A percentile compares a stretch with the other conserved stretches of the same genome.
Conservation (phyloP, 2,888 invertebrate species). For the Uropetala carovei region DNA sequence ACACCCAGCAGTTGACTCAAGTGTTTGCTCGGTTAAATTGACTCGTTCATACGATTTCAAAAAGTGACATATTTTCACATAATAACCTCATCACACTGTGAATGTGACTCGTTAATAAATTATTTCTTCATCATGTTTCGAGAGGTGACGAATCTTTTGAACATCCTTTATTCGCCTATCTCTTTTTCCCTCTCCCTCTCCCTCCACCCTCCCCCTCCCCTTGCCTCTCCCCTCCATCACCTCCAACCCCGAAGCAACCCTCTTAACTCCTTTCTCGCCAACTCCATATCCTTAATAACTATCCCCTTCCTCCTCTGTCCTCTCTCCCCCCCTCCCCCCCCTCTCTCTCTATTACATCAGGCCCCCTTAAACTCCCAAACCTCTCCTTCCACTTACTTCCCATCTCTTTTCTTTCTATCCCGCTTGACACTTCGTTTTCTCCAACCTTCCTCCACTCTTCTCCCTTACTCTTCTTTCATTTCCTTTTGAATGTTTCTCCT, state of each 20-base stretch:
- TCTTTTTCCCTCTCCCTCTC: neutral
- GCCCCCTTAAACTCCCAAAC: neutral
- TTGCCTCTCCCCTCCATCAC: neutral
- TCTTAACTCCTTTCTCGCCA: neutral
- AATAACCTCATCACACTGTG: slow-evolving; percentile 56
- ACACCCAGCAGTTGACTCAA: slow-evolving; percentile 14
- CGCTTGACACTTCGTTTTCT: neutral
- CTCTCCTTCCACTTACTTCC: neutral
- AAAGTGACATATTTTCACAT: slow-evolving; percentile 52
- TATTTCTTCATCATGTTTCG: slow-evolving; percentile 63
- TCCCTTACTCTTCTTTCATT: neutral
- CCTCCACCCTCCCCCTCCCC: neutral
- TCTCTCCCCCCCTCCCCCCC: neutral
- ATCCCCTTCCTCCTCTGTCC: neutral
- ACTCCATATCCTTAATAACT: slow-evolving; percentile 10
- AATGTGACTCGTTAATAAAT: slow-evolving; percentile 56
- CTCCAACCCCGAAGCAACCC: slow-evolving; percentile 37
- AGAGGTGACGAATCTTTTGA: slow-evolving; percentile 63
- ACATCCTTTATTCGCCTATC: neutral
- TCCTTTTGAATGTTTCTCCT: neutral
- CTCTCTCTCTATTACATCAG: neutral
- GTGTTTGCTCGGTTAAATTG: slow-evolving; percentile 11
- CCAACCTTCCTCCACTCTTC: neutral
- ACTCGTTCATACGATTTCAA: slow-evolving; percentile 32
- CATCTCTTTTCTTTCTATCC: neutral